Base-by-base conservation (phyloP, 1,140 invertebrate species). In the Cepaea nemoralis region DNA sequence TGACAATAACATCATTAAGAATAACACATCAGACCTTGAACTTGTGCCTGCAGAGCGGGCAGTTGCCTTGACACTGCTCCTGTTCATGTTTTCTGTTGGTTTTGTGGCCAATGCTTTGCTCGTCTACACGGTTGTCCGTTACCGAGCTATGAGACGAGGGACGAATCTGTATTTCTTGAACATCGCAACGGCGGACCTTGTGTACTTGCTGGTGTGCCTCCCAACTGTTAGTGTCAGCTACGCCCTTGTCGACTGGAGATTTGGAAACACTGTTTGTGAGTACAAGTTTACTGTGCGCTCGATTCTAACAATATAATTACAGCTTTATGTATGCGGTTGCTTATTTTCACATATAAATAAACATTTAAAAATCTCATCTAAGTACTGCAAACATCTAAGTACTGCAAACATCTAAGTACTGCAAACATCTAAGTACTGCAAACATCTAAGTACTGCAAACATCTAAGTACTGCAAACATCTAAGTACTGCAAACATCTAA, bases 121-220 rank as follows among this genome's bases (percentile, higher is more conserved):
- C 10, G 94, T 96, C 12, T 92, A 95, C 12, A 92, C 95, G 0
- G 93, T 96, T 35, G 95, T 97, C 0, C 95, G 94, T 8, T 97
- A 97, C 91, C 94, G 95, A 67, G 94, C 95, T 86, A 97, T 97
- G 96, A 93, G 96, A 84, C 96, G 95, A 0, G 96, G 96, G 8
- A 98, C 96, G 27, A 97, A 98, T 88, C 92, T 97, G 45, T 93
- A 97, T 12, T 97, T 98, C 83, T 93, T 94, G 39, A 96, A 96
- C 85, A 94, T 96, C 93, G 95, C 95, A 0, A 85, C 94, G 1
- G 97, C 97, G n/a, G 97, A 98, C 91, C 92, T 98, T 12, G 93
- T 98, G 12, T 98, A 98, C 90, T 95, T 98, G 67, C 83, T 95
- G 19, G 94, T 97, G 70, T 98, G 97, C 92, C 96, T 98, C 27